Percentiles rank a stretch among this genome's conserved stretches.
Conservation (phyloP, 2,113 vertebrate species). For the Toxotes jaculatrix region DNA sequence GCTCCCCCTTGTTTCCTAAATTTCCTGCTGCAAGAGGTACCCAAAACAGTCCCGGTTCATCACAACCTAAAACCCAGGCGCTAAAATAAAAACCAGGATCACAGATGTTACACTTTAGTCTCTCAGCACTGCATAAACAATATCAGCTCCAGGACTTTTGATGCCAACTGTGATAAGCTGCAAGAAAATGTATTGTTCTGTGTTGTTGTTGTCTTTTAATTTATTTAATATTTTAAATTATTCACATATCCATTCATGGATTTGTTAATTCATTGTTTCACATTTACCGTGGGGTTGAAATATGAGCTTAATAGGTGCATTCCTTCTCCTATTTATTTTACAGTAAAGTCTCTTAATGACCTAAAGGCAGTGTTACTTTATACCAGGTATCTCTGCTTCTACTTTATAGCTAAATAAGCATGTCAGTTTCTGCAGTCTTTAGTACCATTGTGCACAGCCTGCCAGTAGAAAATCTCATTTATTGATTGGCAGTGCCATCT, state of each 20-base stretch:
- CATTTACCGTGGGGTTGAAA: background rate
- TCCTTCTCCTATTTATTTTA: background rate
- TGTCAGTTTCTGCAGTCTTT: background rate
- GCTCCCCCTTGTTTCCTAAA: background rate
- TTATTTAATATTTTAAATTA: constrained; percentile 43
- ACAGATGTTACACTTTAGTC: constrained; percentile 18
- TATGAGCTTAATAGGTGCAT: background rate
- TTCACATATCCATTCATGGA: constrained; percentile 14
- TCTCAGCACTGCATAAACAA: constrained; percentile 12
- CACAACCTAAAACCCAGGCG: constrained; percentile 7
- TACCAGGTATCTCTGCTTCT: background rate
- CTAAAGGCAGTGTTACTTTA: constrained; percentile 2
- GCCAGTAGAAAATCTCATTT: constrained; percentile 35
- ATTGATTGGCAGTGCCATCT: constrained; percentile 40
- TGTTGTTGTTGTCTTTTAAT: constrained; percentile 17
- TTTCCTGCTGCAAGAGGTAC: background rate
- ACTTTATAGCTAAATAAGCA: background rate
- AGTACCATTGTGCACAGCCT: constrained; percentile 1
- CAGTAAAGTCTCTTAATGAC: background rate
- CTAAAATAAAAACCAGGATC: constrained; percentile 15
- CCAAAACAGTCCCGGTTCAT: background rate
- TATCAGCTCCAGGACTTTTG: constrained; percentile 20
- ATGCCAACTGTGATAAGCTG: constrained; percentile 39
- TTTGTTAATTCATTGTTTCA: constrained; percentile 25
- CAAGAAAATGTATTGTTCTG: constrained; percentile 1